phyloP scores from a whole-genome alignment of 2,888 invertebrate species.

The Tolmerus cingulatus region DNA sequence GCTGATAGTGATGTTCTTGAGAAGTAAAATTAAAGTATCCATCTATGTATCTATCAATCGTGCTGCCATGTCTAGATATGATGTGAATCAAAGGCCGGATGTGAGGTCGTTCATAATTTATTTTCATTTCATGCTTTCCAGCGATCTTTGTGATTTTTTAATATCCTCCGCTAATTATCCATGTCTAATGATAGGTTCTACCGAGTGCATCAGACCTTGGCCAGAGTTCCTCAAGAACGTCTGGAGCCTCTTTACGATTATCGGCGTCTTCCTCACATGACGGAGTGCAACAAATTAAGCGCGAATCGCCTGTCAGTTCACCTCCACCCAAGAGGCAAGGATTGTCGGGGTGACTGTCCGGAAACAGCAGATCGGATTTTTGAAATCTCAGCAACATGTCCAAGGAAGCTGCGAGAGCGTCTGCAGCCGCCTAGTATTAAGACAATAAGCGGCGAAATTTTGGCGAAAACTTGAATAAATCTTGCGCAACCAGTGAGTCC shows the following conservation, averaged over 20 bases:
- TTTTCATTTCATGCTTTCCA: constrained; percentile 15
- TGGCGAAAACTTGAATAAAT: neutral
- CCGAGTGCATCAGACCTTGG: neutral
- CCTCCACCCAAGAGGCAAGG: neutral
- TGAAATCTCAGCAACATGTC: neutral
- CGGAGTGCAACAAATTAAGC: neutral
- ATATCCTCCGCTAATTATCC: constrained; percentile 15
- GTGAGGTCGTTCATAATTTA: neutral
- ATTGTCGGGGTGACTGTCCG: neutral
- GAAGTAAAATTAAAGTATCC: neutral
- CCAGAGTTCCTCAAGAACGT: neutral
- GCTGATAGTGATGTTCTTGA: neutral
- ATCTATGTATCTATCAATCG: neutral
- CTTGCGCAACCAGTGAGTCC: neutral
- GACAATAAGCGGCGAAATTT: neutral
- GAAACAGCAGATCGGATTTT: neutral
- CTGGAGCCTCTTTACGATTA: neutral
- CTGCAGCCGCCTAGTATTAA: neutral
- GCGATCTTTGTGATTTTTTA: neutral
- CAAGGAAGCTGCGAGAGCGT: neutral
- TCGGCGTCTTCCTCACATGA: neutral
- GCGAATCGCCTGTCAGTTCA: neutral
- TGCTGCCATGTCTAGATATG: neutral
- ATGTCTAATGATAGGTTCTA: neutral
- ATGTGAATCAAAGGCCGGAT: constrained; percentile 11